Base-by-base conservation (phyloP, 2,797 vertebrate species). In the Poecilia wingei region DNA sequence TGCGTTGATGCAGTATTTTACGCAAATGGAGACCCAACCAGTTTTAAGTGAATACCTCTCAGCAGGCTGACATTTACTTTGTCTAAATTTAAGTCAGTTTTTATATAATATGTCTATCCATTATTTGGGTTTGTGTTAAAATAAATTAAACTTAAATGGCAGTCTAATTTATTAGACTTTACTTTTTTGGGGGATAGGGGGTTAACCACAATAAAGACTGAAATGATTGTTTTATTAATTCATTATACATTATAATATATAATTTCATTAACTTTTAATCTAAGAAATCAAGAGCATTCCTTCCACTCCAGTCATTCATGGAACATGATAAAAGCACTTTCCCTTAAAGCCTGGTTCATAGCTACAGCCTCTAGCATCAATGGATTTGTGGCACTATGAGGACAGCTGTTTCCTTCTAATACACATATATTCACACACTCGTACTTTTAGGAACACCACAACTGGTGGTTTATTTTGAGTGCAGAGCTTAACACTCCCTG, bases 391-490 rank as follows among this genome's bases (percentile, higher is more conserved):
- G 78, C 82, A 88, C 86, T 90, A 84, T 88, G 84, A 82, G 89
- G 72, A 69, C 1, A 64, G 80, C 75, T 84, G 36, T 79, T 77
- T 77, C 74, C 82, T 74, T 41, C 55, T 72, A 55, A 28, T 78
- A 49, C 61, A 79, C 51, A 77, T 69, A 78, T 78, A 77, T 46
- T 76, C 73, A 79, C 45, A 43, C 53, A 75, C 28, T 22, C 64
- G 41, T 66, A 77, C 69, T 76, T 57, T 70, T 84, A 76, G 31
- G 57, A 72, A 79, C 76, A 69, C 68, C 84, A 82, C 93, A 94
- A 90, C 90, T 93, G 91, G 83, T 80, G 83, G 82, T 88, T 90
- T 94, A 93, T 94, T 93, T 94, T 31, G 85, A 84, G 89, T 82
- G 16, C 41, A 31, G 77, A 85, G 86, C 81, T 93, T 88, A 88